Conservation (phyloP, 2,113 vertebrate species). For the Ornithorhynchus anatinus region DNA sequence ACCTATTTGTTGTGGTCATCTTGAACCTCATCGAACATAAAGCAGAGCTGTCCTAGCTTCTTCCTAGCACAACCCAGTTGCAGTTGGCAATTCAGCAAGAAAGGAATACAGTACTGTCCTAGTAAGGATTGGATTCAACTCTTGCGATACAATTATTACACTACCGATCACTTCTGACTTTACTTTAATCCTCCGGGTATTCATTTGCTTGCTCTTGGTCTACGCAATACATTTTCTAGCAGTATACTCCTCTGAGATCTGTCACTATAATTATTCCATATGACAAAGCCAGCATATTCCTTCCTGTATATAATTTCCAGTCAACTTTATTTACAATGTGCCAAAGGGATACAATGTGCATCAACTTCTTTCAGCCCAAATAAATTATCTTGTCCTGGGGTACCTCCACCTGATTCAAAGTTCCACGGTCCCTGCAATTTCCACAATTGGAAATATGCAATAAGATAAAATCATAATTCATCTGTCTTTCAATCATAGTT, state of each 20-base stretch:
- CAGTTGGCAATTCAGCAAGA: background rate
- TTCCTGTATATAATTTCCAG: background rate
- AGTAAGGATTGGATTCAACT: conserved; percentile 16
- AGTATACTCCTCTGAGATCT: conserved; percentile 27
- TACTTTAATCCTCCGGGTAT: conserved; percentile 48
- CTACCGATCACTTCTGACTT: conserved; percentile 51
- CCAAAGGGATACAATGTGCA: background rate
- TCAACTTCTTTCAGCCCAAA: background rate
- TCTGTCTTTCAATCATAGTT: background rate
- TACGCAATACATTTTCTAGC: conserved; percentile 35
- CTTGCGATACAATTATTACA: conserved; percentile 50
- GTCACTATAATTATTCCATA: conserved; percentile 36
- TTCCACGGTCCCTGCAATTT: background rate
- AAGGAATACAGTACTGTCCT: conserved; percentile 20
- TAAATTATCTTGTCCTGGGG: too few species aligned
- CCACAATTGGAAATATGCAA: background rate
- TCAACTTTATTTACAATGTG: conserved; percentile 24
- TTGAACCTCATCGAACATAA: background rate
- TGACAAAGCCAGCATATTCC: background rate
- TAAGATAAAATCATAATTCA: background rate
- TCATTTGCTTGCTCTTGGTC: conserved; percentile 55
- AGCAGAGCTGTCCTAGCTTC: background rate
- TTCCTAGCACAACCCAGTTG: background rate
- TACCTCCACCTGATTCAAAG: background rate
- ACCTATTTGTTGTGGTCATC: conserved; percentile 16